phyloP scores from a whole-genome alignment of 2,888 invertebrate genomes.

The Andrena camellia region DNA sequence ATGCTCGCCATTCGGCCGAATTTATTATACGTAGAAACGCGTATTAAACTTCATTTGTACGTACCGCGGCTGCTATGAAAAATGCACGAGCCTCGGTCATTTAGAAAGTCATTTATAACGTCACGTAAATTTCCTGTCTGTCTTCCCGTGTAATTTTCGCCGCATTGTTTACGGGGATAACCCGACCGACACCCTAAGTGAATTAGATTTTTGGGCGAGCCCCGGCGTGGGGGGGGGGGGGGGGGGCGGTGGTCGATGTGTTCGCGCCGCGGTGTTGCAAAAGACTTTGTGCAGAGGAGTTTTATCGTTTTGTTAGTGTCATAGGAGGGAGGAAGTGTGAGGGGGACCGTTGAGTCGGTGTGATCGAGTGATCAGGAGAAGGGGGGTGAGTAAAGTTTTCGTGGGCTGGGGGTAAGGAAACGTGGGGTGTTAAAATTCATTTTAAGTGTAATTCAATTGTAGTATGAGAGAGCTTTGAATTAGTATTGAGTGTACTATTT shows the following conservation, averaged over 20 bases:
- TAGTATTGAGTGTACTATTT: too few relatives aligned
- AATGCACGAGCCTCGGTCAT: conserved; percentile 20
- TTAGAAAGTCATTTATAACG: conserved; percentile 23
- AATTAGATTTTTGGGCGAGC: neutral
- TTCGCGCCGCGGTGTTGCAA: too few relatives aligned
- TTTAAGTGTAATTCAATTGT: too few relatives aligned
- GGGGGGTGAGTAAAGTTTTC: too few relatives aligned
- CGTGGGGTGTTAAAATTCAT: too few relatives aligned
- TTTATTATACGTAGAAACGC: conserved; percentile 48
- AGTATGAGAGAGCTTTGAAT: too few relatives aligned
- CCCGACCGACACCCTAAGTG: neutral
- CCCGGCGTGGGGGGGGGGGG: neutral
- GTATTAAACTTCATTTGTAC: conserved; percentile 42
- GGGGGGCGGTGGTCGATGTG: neutral
- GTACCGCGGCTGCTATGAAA: conserved; percentile 1
- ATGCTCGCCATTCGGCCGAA: conserved; percentile 37
- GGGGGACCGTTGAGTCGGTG: too few relatives aligned
- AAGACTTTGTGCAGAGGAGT: too few relatives aligned
- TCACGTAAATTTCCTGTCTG: conserved; percentile 3
- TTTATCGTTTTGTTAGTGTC: too few relatives aligned
- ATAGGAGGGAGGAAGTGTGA: too few relatives aligned
- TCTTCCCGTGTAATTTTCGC: neutral
- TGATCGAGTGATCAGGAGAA: too few relatives aligned
- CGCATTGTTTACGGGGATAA: neutral
- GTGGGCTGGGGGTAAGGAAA: too few relatives aligned